Percentiles rank a stretch among this genome's conserved stretches.
Evolutionary conservation across 1,140 invertebrate species (phyloP).

Genomic region (Polypedilum pembai): DNA sequence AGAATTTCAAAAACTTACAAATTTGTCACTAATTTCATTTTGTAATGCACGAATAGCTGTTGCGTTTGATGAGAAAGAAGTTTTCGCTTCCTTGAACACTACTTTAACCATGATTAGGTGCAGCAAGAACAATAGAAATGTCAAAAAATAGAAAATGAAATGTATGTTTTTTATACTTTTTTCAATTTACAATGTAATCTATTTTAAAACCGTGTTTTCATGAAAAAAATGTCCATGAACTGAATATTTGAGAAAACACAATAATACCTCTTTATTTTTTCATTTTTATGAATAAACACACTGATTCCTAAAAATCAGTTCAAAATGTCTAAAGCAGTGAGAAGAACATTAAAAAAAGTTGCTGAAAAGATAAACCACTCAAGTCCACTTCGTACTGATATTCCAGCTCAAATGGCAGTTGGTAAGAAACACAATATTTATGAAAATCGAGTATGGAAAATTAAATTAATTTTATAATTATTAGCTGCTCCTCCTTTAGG

Average conservation of each 20-base stretch:
- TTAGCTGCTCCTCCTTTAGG: constrained; percentile 81
- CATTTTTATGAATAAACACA: no score
- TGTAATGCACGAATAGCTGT: not conserved
- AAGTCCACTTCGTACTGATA: constrained; percentile 63
- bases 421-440: not conserved
- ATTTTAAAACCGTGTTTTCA: no score
- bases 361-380: constrained; percentile 66
- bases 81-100: not conserved
- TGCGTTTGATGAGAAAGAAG: not conserved
- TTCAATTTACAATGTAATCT: no score
- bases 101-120: not conserved
- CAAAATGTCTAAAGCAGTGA: constrained; percentile 64
- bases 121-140: not conserved
- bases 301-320: not conserved
- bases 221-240: no score
- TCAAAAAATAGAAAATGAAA: not conserved
- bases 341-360: constrained; percentile 58
- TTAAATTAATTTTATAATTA: not conserved
- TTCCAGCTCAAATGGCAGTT: constrained; percentile 77
- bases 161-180: no score
- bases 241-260: no score
- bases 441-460: not conserved
- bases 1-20: not conserved
- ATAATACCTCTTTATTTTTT: no score
- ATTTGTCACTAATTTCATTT: not conserved